Evolutionary conservation across 2,888 invertebrate species (phyloP).

Genomic region (Meghimatium bilineatum): DNA sequence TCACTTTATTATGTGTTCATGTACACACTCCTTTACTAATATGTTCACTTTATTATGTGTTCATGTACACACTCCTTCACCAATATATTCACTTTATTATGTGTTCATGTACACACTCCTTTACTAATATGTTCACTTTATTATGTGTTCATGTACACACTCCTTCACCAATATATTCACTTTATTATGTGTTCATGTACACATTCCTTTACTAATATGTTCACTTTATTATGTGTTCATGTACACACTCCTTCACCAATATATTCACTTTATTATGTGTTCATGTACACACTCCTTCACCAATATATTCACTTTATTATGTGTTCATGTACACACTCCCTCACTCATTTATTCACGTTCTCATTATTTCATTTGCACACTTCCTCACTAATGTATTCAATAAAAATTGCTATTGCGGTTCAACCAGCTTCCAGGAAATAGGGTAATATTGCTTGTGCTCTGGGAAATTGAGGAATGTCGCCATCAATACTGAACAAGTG

Average conservation of each 20-base stretch:
- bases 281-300: neutral
- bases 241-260: neutral
- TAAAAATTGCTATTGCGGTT: too few species aligned
- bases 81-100: neutral
- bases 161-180: neutral
- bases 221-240: conserved; percentile 4
- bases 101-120: neutral
- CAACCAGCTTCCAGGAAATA: too few species aligned
- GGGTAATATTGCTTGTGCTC: too few species aligned
- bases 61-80: neutral
- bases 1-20: neutral
- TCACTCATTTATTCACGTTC: neutral
- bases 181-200: neutral
- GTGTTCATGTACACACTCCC: neutral
- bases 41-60: neutral
- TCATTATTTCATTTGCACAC: neutral
- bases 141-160: neutral
- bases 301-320: neutral
- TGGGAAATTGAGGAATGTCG: too few species aligned
- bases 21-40: neutral
- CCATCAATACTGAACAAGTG: too few species aligned
- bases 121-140: neutral
- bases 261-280: neutral
- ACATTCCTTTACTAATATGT: neutral
- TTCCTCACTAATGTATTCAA: neutral